phyloP scores from a whole-genome alignment of 1,140 invertebrate species.

The Megathymus violae region DNA sequence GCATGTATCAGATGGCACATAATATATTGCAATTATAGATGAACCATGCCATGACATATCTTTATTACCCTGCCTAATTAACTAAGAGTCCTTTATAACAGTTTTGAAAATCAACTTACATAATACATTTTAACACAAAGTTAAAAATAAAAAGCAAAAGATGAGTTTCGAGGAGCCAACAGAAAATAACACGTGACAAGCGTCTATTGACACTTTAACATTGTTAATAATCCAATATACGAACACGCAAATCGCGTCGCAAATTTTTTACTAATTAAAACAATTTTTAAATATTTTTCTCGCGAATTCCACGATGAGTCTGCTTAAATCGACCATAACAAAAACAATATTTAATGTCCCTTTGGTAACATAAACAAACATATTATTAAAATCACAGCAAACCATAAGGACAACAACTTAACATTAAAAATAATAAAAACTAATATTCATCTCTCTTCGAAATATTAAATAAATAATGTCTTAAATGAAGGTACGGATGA shows the following conservation, averaged over 20 bases:
- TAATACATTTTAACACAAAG: no score
- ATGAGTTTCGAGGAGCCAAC: no score
- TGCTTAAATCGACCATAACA: conserved; percentile 13
- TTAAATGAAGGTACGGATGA: conserved; percentile 33
- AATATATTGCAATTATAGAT: conserved; percentile 14
- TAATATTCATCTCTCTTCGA: conserved; percentile 13
- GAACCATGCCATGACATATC: conserved; percentile 36
- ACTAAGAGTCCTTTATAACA: conserved; percentile 38
- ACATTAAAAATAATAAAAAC: conserved; percentile 43
- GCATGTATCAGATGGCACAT: conserved; percentile 35
- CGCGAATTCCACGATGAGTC: background rate
- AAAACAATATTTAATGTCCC: conserved; percentile 37
- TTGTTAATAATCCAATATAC: background rate
- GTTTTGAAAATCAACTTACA: no score
- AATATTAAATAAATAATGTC: conserved; percentile 28
- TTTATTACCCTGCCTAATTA: conserved; percentile 44
- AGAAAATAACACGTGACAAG: background rate
- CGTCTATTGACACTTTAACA: conserved; percentile 6
- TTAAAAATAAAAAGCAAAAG: no score
- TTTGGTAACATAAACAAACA: conserved; percentile 50
- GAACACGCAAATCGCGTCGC: background rate
- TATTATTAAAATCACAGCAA: conserved; percentile 56
- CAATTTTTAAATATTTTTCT: background rate
- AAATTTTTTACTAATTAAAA: conserved; percentile 4
- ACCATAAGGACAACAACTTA: conserved; percentile 45